Percentiles rank a stretch among this genome's conserved stretches.
These are phyloP conservation scores for Drosophila longiperda DNA, from an alignment of 2,888 invertebrate species.

Conservation along the genomic window DNA sequence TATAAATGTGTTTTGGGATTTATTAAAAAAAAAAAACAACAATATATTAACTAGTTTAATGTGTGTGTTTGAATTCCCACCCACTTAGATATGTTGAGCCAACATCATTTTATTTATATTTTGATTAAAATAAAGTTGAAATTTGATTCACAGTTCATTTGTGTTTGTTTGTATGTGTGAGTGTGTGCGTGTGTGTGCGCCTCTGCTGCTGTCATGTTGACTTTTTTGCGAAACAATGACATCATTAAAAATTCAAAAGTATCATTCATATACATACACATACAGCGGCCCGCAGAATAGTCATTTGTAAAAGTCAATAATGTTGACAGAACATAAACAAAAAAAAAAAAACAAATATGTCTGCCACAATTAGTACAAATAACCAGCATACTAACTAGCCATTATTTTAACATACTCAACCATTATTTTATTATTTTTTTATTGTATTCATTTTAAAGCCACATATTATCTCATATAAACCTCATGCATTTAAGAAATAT, in stretches of 20 bases:
- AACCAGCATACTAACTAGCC: conserved; percentile 9
- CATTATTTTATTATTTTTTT: conserved; percentile 12
- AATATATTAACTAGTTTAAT: not conserved
- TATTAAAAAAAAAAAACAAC: conserved; percentile 9
- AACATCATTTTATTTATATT: conserved; percentile 38
- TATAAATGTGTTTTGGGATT: conserved; percentile 27
- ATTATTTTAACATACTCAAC: conserved; percentile 12
- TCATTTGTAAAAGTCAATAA: conserved; percentile 49
- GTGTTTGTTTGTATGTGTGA: conserved; percentile 3
- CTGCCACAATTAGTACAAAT: conserved; percentile 39
- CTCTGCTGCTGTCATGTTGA: conserved; percentile 54
- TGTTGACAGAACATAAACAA: conserved; percentile 22
- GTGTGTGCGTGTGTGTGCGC: conserved; percentile 2
- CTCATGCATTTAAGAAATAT: conserved; percentile 12
- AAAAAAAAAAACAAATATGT: conserved; percentile 24
- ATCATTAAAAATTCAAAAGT: conserved; percentile 58
- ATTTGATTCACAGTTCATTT: conserved; percentile 53
- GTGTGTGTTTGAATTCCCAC: conserved; percentile 7
- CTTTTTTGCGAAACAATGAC: conserved; percentile 53
- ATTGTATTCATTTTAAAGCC: not conserved
- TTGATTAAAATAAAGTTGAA: conserved; percentile 48
- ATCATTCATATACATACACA: conserved; percentile 43
- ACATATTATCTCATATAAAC: conserved; percentile 18
- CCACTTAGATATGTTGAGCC: conserved; percentile 4
- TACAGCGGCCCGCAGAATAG: conserved; percentile 21